Base-by-base conservation (phyloP, 2,113 vertebrate genomes). In the Colossoma macropomum region DNA sequence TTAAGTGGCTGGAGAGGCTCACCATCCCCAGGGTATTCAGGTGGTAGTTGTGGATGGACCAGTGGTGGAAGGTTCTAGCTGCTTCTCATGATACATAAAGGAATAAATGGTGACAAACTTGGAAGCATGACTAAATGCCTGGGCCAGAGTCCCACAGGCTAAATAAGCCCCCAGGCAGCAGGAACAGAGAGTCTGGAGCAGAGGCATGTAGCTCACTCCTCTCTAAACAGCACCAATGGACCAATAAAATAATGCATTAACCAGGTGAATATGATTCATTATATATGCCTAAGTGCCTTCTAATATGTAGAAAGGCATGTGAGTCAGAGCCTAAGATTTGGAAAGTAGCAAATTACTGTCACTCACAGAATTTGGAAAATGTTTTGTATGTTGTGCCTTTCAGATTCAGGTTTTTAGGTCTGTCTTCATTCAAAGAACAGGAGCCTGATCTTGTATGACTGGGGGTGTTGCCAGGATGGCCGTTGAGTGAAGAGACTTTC, bases 61-160 rank as follows among this genome's bases (percentile, higher is more conserved):
- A 52, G 13, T 32, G 45, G 28, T 32, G 5, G 25, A 68, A 80
- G 30, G 25, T 72, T 59, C 50, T 28, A 56, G 4, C 10, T 63
- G 60, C 25, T 63, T 63, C 60, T 63, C 25, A 63, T 63, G 60
- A 63, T 28, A 63, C 60, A 27, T 63, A 3, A 17, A 34, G 21
- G 28, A n/a, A 54, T 11, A 38, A 34, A 75, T 72, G 25, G 7
- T 75, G 79, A 84, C 59, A 84, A 80, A 70, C 34, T 75, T 66
- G 45, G 82, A 77, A 74, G 50, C 76, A 80, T 84, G 79, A 88
- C 65, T 82, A 15, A 69, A 75, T 73, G 52, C 25, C 62, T 79
- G 76, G 77, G 80, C 32, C 71, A 16, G 48, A 38, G 56, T 62
- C 84, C 74, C 70, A 63, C 71, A 8, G 17, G 16, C 28, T 75